Percentiles rank a stretch among this genome's conserved stretches.
Evolutionary conservation across 2,797 vertebrate genomes (phyloP).

Genomic region (Masticophis lateralis): DNA sequence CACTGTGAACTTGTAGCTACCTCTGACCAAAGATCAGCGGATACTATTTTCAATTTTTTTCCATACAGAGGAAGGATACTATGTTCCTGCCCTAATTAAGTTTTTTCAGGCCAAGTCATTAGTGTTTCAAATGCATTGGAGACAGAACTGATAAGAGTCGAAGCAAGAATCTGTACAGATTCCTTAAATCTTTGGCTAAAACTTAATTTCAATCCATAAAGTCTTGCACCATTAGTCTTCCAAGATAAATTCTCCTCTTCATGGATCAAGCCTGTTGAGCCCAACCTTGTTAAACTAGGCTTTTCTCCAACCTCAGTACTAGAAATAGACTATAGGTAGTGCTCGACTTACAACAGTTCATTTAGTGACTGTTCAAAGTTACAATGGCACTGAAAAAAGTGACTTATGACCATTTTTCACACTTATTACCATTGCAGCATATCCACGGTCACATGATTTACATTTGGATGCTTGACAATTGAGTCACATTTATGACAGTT

Average conservation of each 20-base stretch:
- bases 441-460: too few species aligned
- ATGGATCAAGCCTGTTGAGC: background rate
- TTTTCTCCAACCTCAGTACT: background rate
- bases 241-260: background rate
- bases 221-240: background rate
- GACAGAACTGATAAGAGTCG: background rate
- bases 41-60: background rate
- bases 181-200: background rate
- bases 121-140: background rate
- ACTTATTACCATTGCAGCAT: too few species aligned
- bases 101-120: background rate
- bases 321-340: background rate
- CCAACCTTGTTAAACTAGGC: background rate
- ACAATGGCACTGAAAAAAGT: too few species aligned
- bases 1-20: background rate
- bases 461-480: too few species aligned
- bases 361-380: too few species aligned
- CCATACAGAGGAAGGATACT: background rate
- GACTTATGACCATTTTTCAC: too few species aligned
- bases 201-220: background rate
- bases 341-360: too few species aligned
- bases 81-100: background rate
- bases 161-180: background rate
- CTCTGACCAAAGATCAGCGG: background rate
- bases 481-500: too few species aligned